Base-by-base conservation (phyloP, 2,888 invertebrate species). In the Drosophila hamatofila region DNA sequence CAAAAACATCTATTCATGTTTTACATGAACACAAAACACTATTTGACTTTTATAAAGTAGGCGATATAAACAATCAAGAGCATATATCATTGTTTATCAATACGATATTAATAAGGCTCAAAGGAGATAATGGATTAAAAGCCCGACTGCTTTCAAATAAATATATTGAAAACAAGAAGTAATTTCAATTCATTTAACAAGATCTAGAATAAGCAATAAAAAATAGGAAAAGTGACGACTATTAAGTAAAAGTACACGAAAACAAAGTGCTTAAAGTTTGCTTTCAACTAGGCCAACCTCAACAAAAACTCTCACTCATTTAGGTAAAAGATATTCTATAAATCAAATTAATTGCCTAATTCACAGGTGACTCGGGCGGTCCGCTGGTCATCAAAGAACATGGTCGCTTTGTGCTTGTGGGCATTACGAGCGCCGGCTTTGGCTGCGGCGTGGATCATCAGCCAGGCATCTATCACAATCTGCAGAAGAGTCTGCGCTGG, bases 401-500 rank as follows among this genome's bases (percentile, higher is more conserved):
- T 52, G 96, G 91, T 5, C 93, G 96, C 4, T 97, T 96, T 94
- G 96, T 96, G 64, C 93, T 97, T 14, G 96, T 95, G 7, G 97
- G 97, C 16, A 97, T 97, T 75, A 97, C 96, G 0, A 97, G 97
- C 30, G 97, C 97, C 0, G 97, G 97, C 8, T 97, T 97, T 91
- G 97, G 97, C 52, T 97, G 97, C 90, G 97, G 97, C 0, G 96
- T 97, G 16, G 96, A 96, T 89, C 96, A 96, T 88, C 97, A 97
- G 92, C 97, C 97, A 0, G 97, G 97, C 35, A 97, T 97, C 83
- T 97, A 97, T 92, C 97, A 97, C 92, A 96, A 96, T 90, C 95
- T 97, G 3, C 94, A 95, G 80, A 94, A 95, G 82, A 96, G 96
- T 7, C 93, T 95, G 27, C 93, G 94, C 72, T 96, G 96, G 96